Percentiles rank a stretch among this genome's conserved stretches.
Conservation (phyloP, 2,888 invertebrate species). For the Lamproptera curius region DNA sequence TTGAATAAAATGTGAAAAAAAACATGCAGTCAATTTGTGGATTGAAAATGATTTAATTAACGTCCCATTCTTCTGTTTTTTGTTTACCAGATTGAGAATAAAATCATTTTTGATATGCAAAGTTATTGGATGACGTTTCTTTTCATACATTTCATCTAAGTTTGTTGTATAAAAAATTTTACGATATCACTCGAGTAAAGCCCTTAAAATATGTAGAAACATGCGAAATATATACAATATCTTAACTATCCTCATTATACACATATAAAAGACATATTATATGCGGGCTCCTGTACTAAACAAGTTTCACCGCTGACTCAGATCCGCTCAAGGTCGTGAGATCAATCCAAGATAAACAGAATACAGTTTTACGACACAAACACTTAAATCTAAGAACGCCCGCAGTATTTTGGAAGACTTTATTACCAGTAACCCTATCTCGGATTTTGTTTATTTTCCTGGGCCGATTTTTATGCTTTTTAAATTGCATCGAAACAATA, state of each 20-base stretch:
- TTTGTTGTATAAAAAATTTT: no score
- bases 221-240: no score
- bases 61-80: neutral
- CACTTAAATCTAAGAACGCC: constrained; percentile 18
- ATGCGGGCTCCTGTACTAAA: constrained; percentile 27
- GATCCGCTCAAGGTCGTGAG: constrained; percentile 46
- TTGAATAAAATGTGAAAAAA: neutral
- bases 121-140: no score
- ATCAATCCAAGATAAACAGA: constrained; percentile 48
- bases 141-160: no score
- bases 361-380: constrained; percentile 29
- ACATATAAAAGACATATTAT: no score
- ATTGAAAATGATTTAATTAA: neutral
- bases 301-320: constrained; percentile 40
- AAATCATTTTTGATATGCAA: no score
- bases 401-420: constrained; percentile 20
- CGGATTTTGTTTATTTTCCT: constrained; percentile 16
- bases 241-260: no score
- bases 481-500: constrained; percentile 2
- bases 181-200: no score
- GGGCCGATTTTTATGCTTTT: constrained; percentile 7
- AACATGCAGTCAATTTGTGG: neutral
- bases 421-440: constrained; percentile 17
- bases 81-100: neutral
- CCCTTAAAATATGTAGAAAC: no score